Evolutionary conservation across 2,888 invertebrate species (phyloP).

Genomic region (Drosophila affinis): DNA sequence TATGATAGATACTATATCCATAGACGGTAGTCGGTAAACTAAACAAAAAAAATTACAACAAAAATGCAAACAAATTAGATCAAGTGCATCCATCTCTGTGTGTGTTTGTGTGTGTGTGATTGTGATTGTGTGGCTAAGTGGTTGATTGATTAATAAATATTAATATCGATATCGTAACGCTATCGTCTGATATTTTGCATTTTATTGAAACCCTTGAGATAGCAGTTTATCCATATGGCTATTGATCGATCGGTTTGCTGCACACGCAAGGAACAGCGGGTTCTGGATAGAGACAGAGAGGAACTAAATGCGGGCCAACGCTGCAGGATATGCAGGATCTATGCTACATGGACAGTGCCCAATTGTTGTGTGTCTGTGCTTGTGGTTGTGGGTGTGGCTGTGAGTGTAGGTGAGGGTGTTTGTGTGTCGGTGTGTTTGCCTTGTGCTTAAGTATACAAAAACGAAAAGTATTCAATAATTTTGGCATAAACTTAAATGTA

Average conservation of each 20-base stretch:
- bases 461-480: conserved; percentile 49
- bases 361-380: conserved; percentile 13
- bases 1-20: conserved; percentile 41
- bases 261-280: conserved; percentile 48
- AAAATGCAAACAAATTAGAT: conserved; percentile 51
- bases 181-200: conserved; percentile 43
- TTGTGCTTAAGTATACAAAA: conserved; percentile 41
- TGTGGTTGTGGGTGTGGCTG: not conserved
- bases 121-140: conserved; percentile 34
- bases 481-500: conserved; percentile 71
- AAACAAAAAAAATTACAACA: conserved; percentile 59
- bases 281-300: conserved; percentile 48
- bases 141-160: conserved; percentile 32
- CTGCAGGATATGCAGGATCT: conserved; percentile 46
- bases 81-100: conserved; percentile 43
- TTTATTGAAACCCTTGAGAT: conserved; percentile 72
- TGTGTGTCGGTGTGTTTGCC: conserved; percentile 8
- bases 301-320: conserved; percentile 61
- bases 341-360: conserved; percentile 64
- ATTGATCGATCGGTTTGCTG: conserved; percentile 39
- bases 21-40: conserved; percentile 56
- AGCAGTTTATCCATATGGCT: conserved; percentile 55
- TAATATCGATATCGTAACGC: conserved; percentile 19
- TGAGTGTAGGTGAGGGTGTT: not conserved
- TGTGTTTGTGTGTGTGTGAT: not conserved